Conservation (phyloP, 2,888 invertebrate genomes). For the Seira musarum region DNA sequence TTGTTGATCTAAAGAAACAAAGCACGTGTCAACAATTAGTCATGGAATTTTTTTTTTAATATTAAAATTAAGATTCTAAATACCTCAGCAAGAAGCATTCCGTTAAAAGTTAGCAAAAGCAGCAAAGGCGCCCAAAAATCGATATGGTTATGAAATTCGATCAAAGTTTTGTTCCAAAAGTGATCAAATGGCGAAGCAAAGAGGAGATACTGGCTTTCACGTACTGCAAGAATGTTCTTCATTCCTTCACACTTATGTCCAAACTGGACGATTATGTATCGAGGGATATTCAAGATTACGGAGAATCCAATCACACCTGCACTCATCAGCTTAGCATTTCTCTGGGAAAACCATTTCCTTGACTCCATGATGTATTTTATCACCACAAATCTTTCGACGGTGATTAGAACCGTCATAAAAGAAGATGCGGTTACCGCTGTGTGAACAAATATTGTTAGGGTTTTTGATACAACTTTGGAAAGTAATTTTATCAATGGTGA, state of each 20-base stretch:
- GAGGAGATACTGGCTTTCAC: slow-evolving; percentile 19
- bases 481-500: not conserved
- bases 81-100: slow-evolving; percentile 21
- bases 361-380: slow-evolving; percentile 12
- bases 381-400: slow-evolving; percentile 34
- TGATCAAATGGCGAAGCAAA: slow-evolving; percentile 24
- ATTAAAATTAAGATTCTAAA: not conserved
- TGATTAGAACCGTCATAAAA: slow-evolving; percentile 48
- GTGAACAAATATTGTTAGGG: not conserved
- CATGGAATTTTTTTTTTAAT: too few species aligned
- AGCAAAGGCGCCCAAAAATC: slow-evolving; percentile 48
- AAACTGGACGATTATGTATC: slow-evolving; percentile 27
- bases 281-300: slow-evolving; percentile 28
- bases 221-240: slow-evolving; percentile 14
- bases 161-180: slow-evolving; percentile 24
- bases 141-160: slow-evolving; percentile 40
- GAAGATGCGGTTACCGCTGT: slow-evolving; percentile 37
- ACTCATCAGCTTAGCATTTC: slow-evolving; percentile 13
- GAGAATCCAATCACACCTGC: slow-evolving; percentile 20
- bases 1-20: not conserved
- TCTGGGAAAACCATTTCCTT: slow-evolving; percentile 25
- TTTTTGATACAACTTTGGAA: slow-evolving; percentile 1
- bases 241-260: slow-evolving; percentile 13
- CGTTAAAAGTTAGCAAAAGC: slow-evolving; percentile 30
- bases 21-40: not conserved